Percentiles rank a stretch among this genome's conserved stretches.
phyloP scores from a whole-genome alignment of 1,140 invertebrate species.

The Cyrtorhinus lividipennis region DNA sequence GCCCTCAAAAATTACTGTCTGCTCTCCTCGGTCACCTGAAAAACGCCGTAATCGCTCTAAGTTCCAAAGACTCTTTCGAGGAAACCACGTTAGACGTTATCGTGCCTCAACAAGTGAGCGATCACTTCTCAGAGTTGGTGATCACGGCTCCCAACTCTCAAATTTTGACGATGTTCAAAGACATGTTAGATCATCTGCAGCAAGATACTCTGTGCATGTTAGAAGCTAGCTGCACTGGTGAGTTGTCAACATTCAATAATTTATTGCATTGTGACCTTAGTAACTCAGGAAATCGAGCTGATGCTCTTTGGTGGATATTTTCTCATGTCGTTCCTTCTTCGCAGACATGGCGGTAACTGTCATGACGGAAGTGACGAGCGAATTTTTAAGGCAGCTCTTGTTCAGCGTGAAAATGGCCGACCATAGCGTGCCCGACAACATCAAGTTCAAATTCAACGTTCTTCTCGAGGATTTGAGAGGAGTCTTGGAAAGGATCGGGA shows the following conservation, averaged over 20 bases:
- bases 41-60: not conserved
- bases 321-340: no score
- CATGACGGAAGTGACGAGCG: conserved; percentile 7
- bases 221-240: not conserved
- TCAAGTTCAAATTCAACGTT: conserved; percentile 16
- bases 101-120: conserved; percentile 12
- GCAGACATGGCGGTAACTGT: conserved; percentile 4
- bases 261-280: no score
- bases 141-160: conserved; percentile 8
- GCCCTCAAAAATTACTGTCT: conserved; percentile 16
- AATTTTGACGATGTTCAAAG: conserved; percentile 12
- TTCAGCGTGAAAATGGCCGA: conserved; percentile 17
- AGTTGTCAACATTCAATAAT: no score
- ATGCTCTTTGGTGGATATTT: no score
- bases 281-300: no score
- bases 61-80: not conserved
- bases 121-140: conserved; percentile 12
- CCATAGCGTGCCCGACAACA: conserved; percentile 13
- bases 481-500: not conserved
- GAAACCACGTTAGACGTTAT: conserved; percentile 7
- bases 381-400: conserved; percentile 12
- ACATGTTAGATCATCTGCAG: conserved; percentile 15
- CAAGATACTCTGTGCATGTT: conserved; percentile 1
- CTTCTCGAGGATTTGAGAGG: conserved; percentile 13
- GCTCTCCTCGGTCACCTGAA: conserved; percentile 8